Evolutionary conservation across 2,113 vertebrate species (phyloP), one percentile per base, ranked within the genome.

Genomic region (Aspidoscelis tigris): DNA sequence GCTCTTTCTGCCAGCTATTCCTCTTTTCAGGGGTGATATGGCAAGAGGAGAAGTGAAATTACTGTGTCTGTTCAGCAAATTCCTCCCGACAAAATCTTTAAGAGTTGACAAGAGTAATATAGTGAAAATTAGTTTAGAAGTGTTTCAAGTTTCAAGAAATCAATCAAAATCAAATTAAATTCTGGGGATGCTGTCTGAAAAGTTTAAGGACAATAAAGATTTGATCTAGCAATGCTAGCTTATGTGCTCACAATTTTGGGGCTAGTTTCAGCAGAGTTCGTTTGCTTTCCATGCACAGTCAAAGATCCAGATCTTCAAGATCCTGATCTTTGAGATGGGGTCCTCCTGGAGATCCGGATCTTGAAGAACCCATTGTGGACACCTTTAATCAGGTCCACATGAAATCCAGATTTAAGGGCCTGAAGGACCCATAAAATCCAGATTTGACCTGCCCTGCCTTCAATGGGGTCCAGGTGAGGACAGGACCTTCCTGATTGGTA

Each of bases 101-200:
- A 95, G 94, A 88, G 85, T 94, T 95, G 95, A 96, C 96, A 96
- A 94, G 96, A 96, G 94, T 96, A 96, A 96, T 96, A 95, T 92
- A 96, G 91, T 94, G 94, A 95, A 96, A 96, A 96, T 96, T 95
- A 96, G 95, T 96, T 96, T 95, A 96, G 95, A 96, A 96, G 95
- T 95, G 95, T 96, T 96, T 96, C 95, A 94, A 95, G 96, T 96
- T 96, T 96, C 92, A 92, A 94, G 83, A 95, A 96, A 96, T 96
- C 96, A 96, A 96, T 96, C 94, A 95, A 96, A 96, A 96, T 96
- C 94, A 95, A 95, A 96, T 96, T 96, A 96, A 92, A 82, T 95
- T 96, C 95, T 94, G 95, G 95, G 95, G 95, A 95, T 0, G 0
- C 87, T 95, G 93, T 96, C 96, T 94, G 88, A 91, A 89, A 90